Conservation (phyloP, 2,113 vertebrate species). For the Rhea pennata region DNA sequence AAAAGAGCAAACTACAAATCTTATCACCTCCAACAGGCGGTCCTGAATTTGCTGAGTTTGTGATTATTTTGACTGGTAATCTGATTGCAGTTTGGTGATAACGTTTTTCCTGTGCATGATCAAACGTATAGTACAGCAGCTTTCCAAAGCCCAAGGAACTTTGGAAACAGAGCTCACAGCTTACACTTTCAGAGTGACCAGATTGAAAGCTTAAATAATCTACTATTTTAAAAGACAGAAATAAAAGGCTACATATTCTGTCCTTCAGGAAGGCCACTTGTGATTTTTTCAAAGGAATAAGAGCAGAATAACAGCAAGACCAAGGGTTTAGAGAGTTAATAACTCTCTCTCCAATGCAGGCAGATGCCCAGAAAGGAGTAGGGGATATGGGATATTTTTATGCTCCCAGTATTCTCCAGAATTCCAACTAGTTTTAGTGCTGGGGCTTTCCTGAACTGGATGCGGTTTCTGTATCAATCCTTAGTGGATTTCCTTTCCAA, state of each 20-base stretch:
- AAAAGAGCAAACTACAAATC: neutral
- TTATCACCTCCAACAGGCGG: neutral
- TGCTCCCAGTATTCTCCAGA: neutral
- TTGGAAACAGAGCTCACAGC: neutral
- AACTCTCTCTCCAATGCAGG: neutral
- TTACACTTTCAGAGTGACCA: neutral
- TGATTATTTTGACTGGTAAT: neutral
- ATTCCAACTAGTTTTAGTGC: neutral
- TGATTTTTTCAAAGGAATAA: neutral
- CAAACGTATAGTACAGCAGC: neutral
- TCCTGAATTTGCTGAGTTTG: neutral
- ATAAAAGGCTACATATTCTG: neutral
- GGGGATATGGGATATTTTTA: too few species aligned
- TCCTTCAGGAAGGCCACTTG: neutral
- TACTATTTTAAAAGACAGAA: neutral
- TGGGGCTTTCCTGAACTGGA: neutral
- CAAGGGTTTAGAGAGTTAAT: neutral
- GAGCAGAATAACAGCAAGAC: neutral
- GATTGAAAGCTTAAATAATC: neutral
- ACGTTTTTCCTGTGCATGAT: neutral
- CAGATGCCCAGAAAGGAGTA: neutral
- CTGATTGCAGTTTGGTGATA: neutral
- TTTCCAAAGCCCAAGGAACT: neutral
- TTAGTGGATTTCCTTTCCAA: neutral
- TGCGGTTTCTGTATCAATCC: neutral